Evolutionary conservation across 2,113 vertebrate genomes (phyloP).

Genomic region (Numida meleagris): DNA sequence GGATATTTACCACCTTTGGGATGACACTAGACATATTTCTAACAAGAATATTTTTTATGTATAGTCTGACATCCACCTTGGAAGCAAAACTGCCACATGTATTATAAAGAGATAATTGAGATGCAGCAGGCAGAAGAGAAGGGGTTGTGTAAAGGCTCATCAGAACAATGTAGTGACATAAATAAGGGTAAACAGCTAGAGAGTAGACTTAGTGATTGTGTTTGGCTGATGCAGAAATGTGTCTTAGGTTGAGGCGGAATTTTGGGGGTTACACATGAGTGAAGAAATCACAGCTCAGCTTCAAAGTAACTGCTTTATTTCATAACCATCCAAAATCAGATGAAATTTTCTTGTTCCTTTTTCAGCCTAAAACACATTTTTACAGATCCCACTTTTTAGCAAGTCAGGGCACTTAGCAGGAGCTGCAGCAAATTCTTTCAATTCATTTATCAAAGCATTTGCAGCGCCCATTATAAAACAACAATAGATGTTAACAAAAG

Average conservation of each 20-base stretch:
- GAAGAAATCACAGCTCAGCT: not conserved
- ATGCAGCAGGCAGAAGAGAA: not conserved
- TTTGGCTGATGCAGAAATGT: not conserved
- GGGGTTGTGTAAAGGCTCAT: not conserved
- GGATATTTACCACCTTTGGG: not conserved
- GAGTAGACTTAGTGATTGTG: not conserved
- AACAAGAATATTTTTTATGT: not conserved
- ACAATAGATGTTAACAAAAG: constrained; percentile 63
- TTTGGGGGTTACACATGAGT: not conserved
- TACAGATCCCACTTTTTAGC: not conserved
- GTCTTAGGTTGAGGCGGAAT: not conserved
- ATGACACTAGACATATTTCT: not conserved
- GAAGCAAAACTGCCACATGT: not conserved
- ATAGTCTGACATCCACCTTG: not conserved
- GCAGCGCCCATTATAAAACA: constrained; percentile 26
- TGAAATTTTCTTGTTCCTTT: constrained; percentile 22
- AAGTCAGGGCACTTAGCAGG: not conserved
- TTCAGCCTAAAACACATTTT: not conserved
- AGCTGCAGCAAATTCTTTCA: constrained; percentile 46
- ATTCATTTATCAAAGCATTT: constrained; percentile 58
- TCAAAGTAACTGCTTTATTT: constrained; percentile 33
- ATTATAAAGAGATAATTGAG: not conserved
- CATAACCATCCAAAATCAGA: constrained; percentile 5
- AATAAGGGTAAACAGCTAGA: not conserved
- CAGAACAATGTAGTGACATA: not conserved